Evolutionary conservation across 2,797 vertebrate species (phyloP), one percentile per base, ranked within the genome.

Genomic region (Lagodon rhomboides): DNA sequence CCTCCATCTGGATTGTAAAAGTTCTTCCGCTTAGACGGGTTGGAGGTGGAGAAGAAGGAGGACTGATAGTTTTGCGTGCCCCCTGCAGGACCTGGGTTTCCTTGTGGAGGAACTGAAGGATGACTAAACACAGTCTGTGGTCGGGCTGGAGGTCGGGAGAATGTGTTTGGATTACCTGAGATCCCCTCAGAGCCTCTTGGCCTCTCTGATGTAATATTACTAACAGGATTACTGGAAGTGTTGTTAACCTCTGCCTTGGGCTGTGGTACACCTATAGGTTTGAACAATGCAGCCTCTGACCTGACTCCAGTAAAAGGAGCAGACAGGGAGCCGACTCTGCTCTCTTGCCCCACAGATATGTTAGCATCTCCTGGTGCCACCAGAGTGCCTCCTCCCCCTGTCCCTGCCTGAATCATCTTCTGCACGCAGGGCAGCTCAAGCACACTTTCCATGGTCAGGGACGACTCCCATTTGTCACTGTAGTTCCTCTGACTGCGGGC

Each of bases 401-500:
- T 68, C 67, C 73, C 82, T 64, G 94, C 83, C 78, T 78, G 90
- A 92, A 97, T 91, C 95, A 97, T 96, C 85, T 91, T 95, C 88
- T 92, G 96, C 83, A 99, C 95, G 60, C 90, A 91, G 62, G 95
- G 95, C 84, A 99, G 90, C 84, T 94, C 94, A 93, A 96, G 92
- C 64, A 97, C 92, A 64, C 91, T 96, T 74, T 94, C 94, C 67
- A 73, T 16, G 18, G 95, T 98, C 88, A 99, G 91, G 38, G 96
- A 96, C 2, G 98, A 98, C 87, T 96, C 95, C 98, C 98, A 99
- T 89, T 96, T 96, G 90, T 96, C 93, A 75, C 97, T 98, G 93
- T 96, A 92, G 82, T 96, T 97, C 82, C 88, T 97, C 88, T 96
- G 97, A 95, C 95, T 96, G 65, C 94, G 95, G 75, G 96, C 96